Percentiles rank a stretch among this genome's conserved stretches.
Conservation (phyloP, 2,888 invertebrate species). For the Drosophila greeni region DNA sequence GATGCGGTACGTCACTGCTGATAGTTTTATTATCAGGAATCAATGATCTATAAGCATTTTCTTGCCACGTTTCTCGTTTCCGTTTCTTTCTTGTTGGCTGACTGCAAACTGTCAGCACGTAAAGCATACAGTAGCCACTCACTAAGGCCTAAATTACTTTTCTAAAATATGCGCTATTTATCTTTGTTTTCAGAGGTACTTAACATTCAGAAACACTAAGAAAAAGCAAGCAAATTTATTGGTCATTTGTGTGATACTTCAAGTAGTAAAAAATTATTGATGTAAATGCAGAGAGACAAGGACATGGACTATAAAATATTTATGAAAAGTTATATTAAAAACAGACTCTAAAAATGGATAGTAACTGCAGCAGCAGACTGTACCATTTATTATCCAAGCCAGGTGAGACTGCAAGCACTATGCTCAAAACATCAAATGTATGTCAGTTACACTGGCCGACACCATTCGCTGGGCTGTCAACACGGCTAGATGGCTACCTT, state of each 20-base stretch:
- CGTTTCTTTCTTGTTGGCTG: conserved; percentile 33
- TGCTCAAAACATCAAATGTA: conserved; percentile 60
- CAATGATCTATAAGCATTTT: conserved; percentile 67
- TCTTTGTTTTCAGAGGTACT: neutral
- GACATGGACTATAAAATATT: too few relatives aligned
- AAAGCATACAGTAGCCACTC: conserved; percentile 22
- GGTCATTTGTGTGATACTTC: neutral
- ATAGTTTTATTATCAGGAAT: conserved; percentile 71
- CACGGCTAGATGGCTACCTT: conserved; percentile 23
- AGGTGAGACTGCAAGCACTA: conserved; percentile 47
- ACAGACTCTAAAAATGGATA: neutral
- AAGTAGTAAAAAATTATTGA: neutral
- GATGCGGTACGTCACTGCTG: conserved; percentile 48
- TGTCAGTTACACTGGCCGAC: conserved; percentile 65
- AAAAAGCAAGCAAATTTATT: neutral
- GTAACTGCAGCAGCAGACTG: neutral
- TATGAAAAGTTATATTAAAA: neutral
- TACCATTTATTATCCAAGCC: neutral
- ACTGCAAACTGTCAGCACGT: conserved; percentile 42
- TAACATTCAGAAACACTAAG: too few relatives aligned
- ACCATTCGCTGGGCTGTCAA: conserved; percentile 49
- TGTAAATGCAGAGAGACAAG: neutral
- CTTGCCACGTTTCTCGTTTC: conserved; percentile 48
- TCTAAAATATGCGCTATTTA: neutral
- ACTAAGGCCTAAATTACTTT: neutral